Conservation (phyloP, 23 tunicate species). For the Diplosoma virens region DNA sequence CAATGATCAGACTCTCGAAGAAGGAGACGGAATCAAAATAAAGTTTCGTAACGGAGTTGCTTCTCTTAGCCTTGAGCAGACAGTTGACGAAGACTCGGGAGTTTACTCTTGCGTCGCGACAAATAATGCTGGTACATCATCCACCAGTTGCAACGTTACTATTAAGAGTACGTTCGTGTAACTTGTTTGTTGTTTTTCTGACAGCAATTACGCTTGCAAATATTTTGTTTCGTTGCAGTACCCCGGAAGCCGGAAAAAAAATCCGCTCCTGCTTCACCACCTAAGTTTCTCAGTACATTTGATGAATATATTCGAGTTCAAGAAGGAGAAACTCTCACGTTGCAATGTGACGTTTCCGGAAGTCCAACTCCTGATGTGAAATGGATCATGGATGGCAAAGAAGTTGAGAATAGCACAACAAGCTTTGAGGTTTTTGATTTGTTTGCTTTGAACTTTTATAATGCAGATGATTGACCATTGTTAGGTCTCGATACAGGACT, state of each 20-base stretch:
- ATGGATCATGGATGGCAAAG: conserved; percentile 60
- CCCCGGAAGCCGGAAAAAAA: conserved; percentile 43
- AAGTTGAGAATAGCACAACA: conserved; percentile 39
- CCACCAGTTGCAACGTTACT: conserved; percentile 65
- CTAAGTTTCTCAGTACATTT: conserved; percentile 56
- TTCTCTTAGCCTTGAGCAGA: conserved; percentile 68
- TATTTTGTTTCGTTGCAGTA: conserved; percentile 18
- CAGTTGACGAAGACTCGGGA: conserved; percentile 76
- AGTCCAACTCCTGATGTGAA: conserved; percentile 73
- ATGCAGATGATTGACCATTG: too few species aligned
- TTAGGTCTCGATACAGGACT: too few species aligned
- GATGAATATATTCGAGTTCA: conserved; percentile 80
- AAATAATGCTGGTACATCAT: conserved; percentile 63
- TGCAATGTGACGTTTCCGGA: conserved; percentile 65
- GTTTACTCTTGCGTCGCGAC: conserved; percentile 67
- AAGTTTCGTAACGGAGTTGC: conserved; percentile 69
- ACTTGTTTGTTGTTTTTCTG: neutral
- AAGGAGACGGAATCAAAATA: conserved; percentile 77
- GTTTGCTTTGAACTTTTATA: too few species aligned
- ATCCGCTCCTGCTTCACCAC: conserved; percentile 38
- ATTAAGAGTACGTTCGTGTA: conserved; percentile 70
- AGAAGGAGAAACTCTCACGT: conserved; percentile 73
- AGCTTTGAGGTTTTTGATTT: conserved; percentile 52
- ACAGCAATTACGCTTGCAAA: neutral
- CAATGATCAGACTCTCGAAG: conserved; percentile 48